phyloP scores from a whole-genome alignment of 2,113 vertebrate genomes.

The Perca fluviatilis region DNA sequence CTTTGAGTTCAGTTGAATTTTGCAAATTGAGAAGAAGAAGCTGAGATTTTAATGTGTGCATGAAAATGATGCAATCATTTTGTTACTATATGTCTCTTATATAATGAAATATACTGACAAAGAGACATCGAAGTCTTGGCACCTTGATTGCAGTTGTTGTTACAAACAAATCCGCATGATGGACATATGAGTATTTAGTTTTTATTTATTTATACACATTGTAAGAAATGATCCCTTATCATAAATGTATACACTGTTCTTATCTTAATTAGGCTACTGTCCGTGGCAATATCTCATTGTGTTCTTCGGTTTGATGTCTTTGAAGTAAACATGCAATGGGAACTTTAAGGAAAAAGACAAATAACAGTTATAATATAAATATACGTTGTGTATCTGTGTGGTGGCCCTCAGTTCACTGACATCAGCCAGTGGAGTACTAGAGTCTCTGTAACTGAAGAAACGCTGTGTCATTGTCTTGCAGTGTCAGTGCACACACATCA shows the following conservation, averaged over 20 bases:
- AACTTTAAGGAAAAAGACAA: neutral
- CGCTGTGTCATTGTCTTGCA: slow-evolving; percentile 24
- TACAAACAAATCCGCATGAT: neutral
- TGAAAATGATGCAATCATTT: neutral
- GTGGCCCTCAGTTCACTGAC: slow-evolving; percentile 6
- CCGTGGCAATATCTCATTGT: neutral
- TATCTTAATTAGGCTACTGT: neutral
- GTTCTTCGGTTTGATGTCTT: neutral
- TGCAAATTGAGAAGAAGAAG: neutral
- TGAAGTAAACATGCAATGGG: neutral
- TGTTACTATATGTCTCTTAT: neutral
- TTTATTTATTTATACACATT: neutral
- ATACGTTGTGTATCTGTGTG: slow-evolving; percentile 5
- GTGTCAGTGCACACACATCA: neutral
- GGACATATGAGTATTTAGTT: neutral
- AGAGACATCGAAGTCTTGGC: neutral
- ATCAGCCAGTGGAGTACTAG: neutral
- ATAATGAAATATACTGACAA: neutral
- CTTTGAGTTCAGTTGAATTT: neutral
- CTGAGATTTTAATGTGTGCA: neutral
- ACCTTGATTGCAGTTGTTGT: neutral
- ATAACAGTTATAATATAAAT: slow-evolving; percentile 4
- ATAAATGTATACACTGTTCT: neutral
- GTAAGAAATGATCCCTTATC: neutral
- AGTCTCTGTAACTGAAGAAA: slow-evolving; percentile 13